Evolutionary conservation across 2,888 invertebrate genomes (phyloP), one percentile per base, ranked within the genome.

Genomic region (Frankliniella intonsa): DNA sequence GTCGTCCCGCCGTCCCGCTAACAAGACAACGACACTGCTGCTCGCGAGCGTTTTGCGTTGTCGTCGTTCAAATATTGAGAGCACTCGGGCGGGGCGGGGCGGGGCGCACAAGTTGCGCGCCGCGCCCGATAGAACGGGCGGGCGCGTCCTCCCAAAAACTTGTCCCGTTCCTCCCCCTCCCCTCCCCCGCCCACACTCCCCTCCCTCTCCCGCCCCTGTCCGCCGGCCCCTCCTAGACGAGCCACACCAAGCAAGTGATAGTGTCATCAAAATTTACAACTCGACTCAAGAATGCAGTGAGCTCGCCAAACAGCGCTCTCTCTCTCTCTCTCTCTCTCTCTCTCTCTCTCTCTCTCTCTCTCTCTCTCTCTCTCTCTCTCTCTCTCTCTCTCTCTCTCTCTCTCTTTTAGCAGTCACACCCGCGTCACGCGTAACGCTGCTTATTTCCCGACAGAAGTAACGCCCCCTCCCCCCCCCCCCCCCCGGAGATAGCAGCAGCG

Each of bases 1-100:
- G 62, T 17, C 17, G 17, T 25, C 38, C n/a, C 22, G 69, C 22
- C 69, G 22, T 69, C 22, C 12, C 69, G 25, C 69, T 76, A 76
- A 76, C 69, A 76, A 25, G 69, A 76, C 69, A 76, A 76, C 69
- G 25, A 76, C 69, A 22, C 19, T 10, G 17, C 38, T 38, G 38
- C 38, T 38, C 62, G 12, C 62, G 38, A 19, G 55, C 55, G 69
- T 76, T 76, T 76, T 76, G 25, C 69, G 69, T 25, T 76, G 69
- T 76, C 69, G 69, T 76, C 69, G 69, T 76, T 76, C 69, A 76
- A 76, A 76, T 76, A 76, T 76, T 76, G 69, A 76, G 69, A 76
- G 69, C 69, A 76, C 69, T 76, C 25, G 8, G 22, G 69, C 69
- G 69, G 14, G 17, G 55, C 38, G 14, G 62, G 62, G 62, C 0